Percentiles rank a stretch among this genome's conserved stretches.
Evolutionary conservation across 2,113 vertebrate species (phyloP).

Genomic region (Psammodynastes pulverulentus): DNA sequence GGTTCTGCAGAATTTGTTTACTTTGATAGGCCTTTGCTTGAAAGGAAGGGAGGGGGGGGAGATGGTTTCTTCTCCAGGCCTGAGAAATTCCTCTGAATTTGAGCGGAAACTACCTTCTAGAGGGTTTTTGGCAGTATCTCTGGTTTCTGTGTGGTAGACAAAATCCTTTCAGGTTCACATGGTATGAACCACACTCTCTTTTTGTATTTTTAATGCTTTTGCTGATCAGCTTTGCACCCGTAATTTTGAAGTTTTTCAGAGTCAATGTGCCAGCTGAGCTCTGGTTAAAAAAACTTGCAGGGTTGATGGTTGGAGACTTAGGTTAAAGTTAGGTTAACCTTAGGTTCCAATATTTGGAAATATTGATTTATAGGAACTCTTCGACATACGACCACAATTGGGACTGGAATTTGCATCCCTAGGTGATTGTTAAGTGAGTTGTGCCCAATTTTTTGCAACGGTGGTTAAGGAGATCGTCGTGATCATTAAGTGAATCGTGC

Average conservation of each 20-base stretch:
- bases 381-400: not conserved
- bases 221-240: not conserved
- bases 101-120: not conserved
- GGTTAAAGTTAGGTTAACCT: too few species aligned
- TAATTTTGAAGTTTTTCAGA: not conserved
- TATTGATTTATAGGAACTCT: not conserved
- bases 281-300: not conserved
- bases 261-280: not conserved
- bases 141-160: not conserved
- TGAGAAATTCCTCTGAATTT: conserved; percentile 3
- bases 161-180: not conserved
- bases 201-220: not conserved
- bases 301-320: not conserved
- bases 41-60: not conserved
- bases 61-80: not conserved
- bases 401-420: not conserved
- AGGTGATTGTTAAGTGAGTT: not conserved
- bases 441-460: not conserved
- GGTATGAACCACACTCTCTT: not conserved
- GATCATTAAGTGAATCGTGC: not conserved
- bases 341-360: too few species aligned
- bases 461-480: not conserved
- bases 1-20: conserved; percentile 24
- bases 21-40: conserved; percentile 12
- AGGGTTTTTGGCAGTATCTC: not conserved